Base-by-base conservation (phyloP, 1,140 invertebrate species). In the Panagrolaimus sp. region DNA sequence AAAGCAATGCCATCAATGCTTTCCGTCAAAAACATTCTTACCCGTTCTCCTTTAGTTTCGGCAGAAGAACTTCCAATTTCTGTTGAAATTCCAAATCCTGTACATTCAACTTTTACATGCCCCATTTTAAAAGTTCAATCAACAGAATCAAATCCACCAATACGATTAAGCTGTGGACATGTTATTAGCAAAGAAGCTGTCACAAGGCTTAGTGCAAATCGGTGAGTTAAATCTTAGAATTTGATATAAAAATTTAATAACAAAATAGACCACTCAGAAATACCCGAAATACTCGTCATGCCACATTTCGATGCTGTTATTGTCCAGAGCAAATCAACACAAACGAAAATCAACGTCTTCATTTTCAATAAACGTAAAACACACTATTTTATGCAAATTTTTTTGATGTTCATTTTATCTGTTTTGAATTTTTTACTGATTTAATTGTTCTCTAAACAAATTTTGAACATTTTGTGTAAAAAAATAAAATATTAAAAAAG, bases 101-200 rank as follows among this genome's bases (percentile, higher is more conserved):
- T 94, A 84, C 96, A 98, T 86, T 97, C 94, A 32, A 91, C 96
- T 73, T 98, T 98, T 86, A 94, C 95, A 12, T 98, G 96, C 85
- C 96, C 96, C 15, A 98, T 98, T 79, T 87, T 98, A 62, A 88
- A 94, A 46, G 93, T 96, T 85, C 95, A 98, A 84, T 93, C 91
- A 62, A 93, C 92, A 12, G 93, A 98, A 76, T 88, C 88, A 71
- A 98, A 98, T 88, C 96, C 96, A 67, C 96, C 96, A 15, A 95
- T 98, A 90, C 88, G 92, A 74, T 86, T 99, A 44, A 89, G 92
- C 0, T 99, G 96, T 85, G 96, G 96, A 26, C 95, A 99, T 87
- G 95, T 97, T 48, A 98, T 98, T 73, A 96, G 94, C 1, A 88
- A 91, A 74, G 95, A 98, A 86, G 96, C 96, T 63, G 87, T 98